These are phyloP conservation scores for Parauchenoglanis punctatus DNA, from an alignment of 2,797 vertebrate species.

Conservation along the genomic window DNA sequence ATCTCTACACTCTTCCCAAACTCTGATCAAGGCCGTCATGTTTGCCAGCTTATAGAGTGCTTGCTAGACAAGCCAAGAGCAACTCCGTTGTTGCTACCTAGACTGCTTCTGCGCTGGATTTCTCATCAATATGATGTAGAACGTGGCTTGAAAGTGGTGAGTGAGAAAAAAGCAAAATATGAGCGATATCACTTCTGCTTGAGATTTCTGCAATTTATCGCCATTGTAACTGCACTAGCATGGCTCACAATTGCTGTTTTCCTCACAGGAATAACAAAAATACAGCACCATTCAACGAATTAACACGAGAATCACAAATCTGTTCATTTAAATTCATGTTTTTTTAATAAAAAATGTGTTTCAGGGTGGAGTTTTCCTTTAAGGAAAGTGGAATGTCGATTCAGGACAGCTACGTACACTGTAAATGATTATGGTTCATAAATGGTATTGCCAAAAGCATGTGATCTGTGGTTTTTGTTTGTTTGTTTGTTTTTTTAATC, in stretches of 20 bases:
- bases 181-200: not conserved
- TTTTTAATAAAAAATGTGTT: not conserved
- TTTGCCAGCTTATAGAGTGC: not conserved
- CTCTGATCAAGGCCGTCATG: not conserved
- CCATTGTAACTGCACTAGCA: not conserved
- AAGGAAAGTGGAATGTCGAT: not conserved
- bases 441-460: constrained; percentile 4
- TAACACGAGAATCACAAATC: not conserved
- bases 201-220: not conserved
- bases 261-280: not conserved
- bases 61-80: not conserved
- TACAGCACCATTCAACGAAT: not conserved
- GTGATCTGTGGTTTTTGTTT: not conserved
- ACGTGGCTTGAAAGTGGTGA: not conserved
- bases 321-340: not conserved
- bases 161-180: not conserved
- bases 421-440: constrained; percentile 5
- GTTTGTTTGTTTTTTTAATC: not conserved
- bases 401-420: not conserved
- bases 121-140: not conserved
- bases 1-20: not conserved
- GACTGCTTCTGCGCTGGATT: not conserved
- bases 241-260: too few relatives aligned
- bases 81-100: not conserved
- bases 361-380: not conserved